Conservation (phyloP, 2,888 invertebrate species). For the Eupithecia insigniata region DNA sequence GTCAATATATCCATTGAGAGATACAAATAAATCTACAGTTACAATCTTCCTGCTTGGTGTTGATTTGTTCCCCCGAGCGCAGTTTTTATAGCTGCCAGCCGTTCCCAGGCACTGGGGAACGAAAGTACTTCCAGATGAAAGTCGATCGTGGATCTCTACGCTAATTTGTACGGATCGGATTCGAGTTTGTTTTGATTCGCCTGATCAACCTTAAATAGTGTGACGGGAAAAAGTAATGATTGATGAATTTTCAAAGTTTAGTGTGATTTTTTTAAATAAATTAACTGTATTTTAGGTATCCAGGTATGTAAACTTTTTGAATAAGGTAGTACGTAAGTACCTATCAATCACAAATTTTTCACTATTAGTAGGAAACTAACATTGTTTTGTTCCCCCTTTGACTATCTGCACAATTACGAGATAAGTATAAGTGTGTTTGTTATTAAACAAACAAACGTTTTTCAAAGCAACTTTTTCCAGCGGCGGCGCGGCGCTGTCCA, state of each 20-base stretch:
- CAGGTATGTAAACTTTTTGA: no score
- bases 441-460: no score
- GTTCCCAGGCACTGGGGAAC: background rate
- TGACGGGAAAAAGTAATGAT: background rate
- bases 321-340: no score
- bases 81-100: background rate
- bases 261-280: no score
- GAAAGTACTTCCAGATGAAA: background rate
- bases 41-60: background rate
- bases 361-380: no score
- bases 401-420: no score
- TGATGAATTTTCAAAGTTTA: background rate
- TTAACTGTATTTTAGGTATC: no score
- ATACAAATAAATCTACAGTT: conserved; percentile 2
- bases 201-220: background rate
- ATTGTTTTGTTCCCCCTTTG: no score
- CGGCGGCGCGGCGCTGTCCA: no score
- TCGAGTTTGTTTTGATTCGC: conserved; percentile 14
- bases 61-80: conserved; percentile 9
- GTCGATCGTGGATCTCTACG: background rate
- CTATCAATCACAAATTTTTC: background rate
- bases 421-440: no score
- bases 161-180: conserved; percentile 15
- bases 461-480: no score
- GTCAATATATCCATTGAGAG: background rate